Conservation (phyloP, 1,140 invertebrate species). For the Formica selysi region DNA sequence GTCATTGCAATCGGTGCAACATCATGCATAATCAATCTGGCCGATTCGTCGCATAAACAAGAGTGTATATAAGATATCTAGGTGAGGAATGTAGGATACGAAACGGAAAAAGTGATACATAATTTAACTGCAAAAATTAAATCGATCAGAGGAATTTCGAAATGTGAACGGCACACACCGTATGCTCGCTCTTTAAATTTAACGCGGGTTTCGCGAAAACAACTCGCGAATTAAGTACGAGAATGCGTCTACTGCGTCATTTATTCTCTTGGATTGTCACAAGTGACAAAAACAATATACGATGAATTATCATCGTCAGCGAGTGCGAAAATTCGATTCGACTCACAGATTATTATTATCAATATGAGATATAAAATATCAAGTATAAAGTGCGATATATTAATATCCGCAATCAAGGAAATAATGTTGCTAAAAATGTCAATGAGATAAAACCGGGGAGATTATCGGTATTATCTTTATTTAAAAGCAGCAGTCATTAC, state of each 20-base stretch:
- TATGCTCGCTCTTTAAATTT: neutral
- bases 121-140: neutral
- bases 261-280: neutral
- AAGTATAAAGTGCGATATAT: neutral
- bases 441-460: neutral
- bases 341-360: neutral
- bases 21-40: slow-evolving; percentile 62
- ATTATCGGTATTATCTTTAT: neutral
- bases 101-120: neutral
- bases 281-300: neutral
- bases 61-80: neutral
- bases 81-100: neutral
- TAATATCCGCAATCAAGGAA: neutral
- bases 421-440: neutral
- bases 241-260: neutral
- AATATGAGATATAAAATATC: neutral
- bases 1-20: slow-evolving; percentile 65
- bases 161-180: neutral
- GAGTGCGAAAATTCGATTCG: neutral
- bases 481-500: neutral
- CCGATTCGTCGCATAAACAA: slow-evolving; percentile 55
- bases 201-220: neutral
- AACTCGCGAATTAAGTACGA: neutral
- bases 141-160: neutral
- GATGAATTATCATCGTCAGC: neutral